Base-by-base conservation (phyloP, 2,113 vertebrate species). In the Helogale parvula region DNA sequence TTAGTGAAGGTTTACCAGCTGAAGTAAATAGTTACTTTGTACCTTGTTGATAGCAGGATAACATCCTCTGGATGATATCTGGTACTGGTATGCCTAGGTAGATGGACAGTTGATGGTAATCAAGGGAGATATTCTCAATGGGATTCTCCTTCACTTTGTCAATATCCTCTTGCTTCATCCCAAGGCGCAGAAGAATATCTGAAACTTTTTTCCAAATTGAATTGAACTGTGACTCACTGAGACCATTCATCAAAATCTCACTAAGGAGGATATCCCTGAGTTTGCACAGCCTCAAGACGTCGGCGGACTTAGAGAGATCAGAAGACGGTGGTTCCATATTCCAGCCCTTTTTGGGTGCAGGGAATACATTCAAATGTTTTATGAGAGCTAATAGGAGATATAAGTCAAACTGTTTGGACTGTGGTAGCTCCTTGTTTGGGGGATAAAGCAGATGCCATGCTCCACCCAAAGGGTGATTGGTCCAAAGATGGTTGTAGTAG, bases 211-310 rank as follows among this genome's bases (percentile, higher is more conserved):
- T 93, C 98, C 98, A 98, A 92, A 97, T 98, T 95, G 97, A 98
- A 96, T 90, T 96, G 95, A 98, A 98, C 11, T 98, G 97, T 97
- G 93, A 96, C 94, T 98, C 97, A 90, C 96, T 98, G 97, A 98
- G 97, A 93, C 98, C 98, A 97, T 98, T 98, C 97, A 98, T 98
- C 98, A 98, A 93, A 96, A 98, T 98, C 87, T 98, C 98, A 98
- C 97, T 97, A 72, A 98, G 97, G 85, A 98, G 98, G 57, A 90
- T 94, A 96, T 98, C 98, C 82, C 97, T 96, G 94, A 97, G 96
- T 77, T 98, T 98, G 98, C 98, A 98, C n/a, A 98, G 97, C 88
- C 98, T 97, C 95, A 98, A 85, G 96, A 98, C 95, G 81, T 98
- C 98, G 90, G 98, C 98, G 90, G 98, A 98, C 77, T 98, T 98